Evolutionary conservation across 1,140 invertebrate species (phyloP), one percentile per base, ranked within the genome.

Genomic region (Pseudoatta argentina): DNA sequence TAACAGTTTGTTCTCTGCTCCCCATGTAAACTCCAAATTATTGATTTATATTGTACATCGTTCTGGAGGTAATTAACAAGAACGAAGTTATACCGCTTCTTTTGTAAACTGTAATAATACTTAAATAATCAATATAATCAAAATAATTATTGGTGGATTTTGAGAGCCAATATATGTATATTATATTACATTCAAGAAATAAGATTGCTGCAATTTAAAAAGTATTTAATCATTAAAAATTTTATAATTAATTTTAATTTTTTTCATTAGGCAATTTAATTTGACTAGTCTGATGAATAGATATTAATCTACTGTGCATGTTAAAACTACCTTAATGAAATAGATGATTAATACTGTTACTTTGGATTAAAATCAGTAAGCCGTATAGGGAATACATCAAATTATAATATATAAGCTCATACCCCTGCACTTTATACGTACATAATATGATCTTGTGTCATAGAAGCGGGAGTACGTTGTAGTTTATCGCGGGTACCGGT

Each of bases 401-500:
- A 61, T 59, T 48, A 57, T n/a, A n/a, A n/a, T n/a, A n/a, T 30
- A 1, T 18, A 2, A 2, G 27, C 34, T 24, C 6, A 0, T 12
- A 39, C 7, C 7, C 7, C 18, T 34, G 21, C 61, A n/a, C 18
- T 59, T 57, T 57, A 27, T 18, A 72, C 53, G 34, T 30, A 39
- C 48, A 8, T 69, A 18, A 53, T 14, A 34, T 3, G 24, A 0
- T 2, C 39, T 10, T 18, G 69, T 69, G 14, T 34, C 14, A 16
- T 16, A 53, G 16, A 34, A 81, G n/a, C 18, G 55, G 72, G 21
- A 73, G 53, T n/a, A 18, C 64, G 18, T n/a, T 44, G 48, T 21
- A 48, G 85, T 88, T 88, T 89, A 88, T 88, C 86, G 82, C 61
- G 66, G 59, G 73, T 34, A 87, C 79, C 72, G 73, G 73, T 85